Evolutionary conservation across 2,113 vertebrate genomes (phyloP).

Genomic region (Sus scrofa): DNA sequence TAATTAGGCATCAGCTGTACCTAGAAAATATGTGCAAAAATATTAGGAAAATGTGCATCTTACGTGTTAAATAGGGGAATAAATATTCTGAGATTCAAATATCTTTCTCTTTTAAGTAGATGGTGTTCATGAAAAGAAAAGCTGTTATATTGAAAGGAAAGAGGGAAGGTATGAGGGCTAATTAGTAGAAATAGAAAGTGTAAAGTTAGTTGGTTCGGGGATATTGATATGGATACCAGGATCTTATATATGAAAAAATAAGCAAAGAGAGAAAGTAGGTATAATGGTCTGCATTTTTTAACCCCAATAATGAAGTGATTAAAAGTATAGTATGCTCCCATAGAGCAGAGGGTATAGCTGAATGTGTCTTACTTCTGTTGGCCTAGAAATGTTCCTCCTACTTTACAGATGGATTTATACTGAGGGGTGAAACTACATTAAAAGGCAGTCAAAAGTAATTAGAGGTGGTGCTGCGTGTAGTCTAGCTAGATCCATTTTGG

Average conservation of each 20-base stretch:
- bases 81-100: neutral
- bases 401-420: neutral
- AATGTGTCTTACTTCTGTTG: neutral
- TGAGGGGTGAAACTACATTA: neutral
- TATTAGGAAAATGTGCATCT: slow-evolving; percentile 17
- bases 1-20: slow-evolving; percentile 19
- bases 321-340: neutral
- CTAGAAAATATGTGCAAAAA: slow-evolving; percentile 22
- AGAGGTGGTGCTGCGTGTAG: neutral
- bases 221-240: neutral
- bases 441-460: neutral
- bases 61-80: slow-evolving; percentile 10
- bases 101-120: slow-evolving; percentile 38
- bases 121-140: neutral
- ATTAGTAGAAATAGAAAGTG: neutral
- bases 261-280: neutral
- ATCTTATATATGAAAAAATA: neutral
- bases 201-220: neutral
- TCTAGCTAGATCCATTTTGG: neutral
- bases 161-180: neutral
- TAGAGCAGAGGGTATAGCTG: neutral
- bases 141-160: neutral
- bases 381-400: neutral
- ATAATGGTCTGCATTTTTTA: neutral
- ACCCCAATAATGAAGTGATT: neutral